Evolutionary conservation across 2,113 vertebrate genomes (phyloP).

Genomic region (Paratilapia polleni): DNA sequence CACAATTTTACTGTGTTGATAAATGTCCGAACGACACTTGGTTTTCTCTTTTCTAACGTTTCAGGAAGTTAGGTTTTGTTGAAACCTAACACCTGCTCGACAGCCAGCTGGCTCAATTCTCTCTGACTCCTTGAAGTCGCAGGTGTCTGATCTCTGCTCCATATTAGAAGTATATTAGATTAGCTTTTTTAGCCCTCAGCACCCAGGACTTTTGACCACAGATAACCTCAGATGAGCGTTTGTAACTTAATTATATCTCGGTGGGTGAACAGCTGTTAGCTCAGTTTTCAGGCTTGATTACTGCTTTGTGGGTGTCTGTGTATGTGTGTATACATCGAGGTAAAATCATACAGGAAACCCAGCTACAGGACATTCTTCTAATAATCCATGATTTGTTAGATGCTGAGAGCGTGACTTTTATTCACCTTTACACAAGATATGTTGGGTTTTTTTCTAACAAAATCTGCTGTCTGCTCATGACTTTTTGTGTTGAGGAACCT

Average conservation of each 20-base stretch:
- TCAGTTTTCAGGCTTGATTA: neutral
- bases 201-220: neutral
- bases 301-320: neutral
- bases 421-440: neutral
- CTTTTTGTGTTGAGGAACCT: neutral
- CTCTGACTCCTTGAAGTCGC: slow-evolving; percentile 5
- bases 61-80: neutral
- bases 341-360: neutral
- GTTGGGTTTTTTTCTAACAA: neutral
- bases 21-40: too few species aligned
- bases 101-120: slow-evolving; percentile 49
- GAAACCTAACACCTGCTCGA: slow-evolving; percentile 50
- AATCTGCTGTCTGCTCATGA: neutral
- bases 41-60: neutral
- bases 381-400: neutral
- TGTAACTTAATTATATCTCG: slow-evolving; percentile 13
- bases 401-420: neutral
- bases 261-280: slow-evolving; percentile 14
- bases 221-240: neutral
- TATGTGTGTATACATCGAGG: neutral
- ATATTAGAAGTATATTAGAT: slow-evolving; percentile 7
- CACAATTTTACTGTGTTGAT: neutral
- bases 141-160: slow-evolving; percentile 42
- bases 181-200: slow-evolving; percentile 32
- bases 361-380: neutral